A percentile compares a stretch with the other conserved stretches of the same genome.
phyloP scores from a whole-genome alignment of 1,140 invertebrate genomes.

The Achroia grisella region DNA sequence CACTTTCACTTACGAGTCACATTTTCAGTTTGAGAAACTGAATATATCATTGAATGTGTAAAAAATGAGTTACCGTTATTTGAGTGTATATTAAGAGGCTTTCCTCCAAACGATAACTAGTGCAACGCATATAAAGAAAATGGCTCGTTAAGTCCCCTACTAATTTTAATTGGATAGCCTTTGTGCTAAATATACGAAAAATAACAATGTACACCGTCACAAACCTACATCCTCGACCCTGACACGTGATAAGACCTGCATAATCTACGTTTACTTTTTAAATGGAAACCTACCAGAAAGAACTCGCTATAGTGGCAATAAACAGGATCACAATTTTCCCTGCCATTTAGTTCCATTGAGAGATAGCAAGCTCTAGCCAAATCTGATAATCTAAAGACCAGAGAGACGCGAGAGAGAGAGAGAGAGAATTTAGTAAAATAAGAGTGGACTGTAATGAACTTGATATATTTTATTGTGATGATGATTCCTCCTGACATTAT shows the following conservation, averaged over 20 bases:
- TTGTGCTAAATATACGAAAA: too few relatives aligned
- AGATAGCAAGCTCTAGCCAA: conserved; percentile 6
- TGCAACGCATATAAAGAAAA: conserved; percentile 15
- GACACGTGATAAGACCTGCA: conserved; percentile 8
- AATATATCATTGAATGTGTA: too few relatives aligned
- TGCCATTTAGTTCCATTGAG: background rate
- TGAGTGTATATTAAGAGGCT: too few relatives aligned
- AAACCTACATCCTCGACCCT: conserved; percentile 16
- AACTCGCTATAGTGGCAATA: conserved; percentile 5
- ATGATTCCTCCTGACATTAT: conserved; percentile 4
- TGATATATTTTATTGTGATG: conserved; percentile 5
- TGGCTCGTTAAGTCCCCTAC: too few relatives aligned
- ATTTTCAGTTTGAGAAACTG: too few relatives aligned
- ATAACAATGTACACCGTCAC: too few relatives aligned
- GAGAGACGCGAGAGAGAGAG: conserved; percentile 3
- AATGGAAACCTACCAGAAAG: conserved; percentile 20
- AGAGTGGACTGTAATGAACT: conserved; percentile 12
- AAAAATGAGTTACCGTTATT: too few relatives aligned
- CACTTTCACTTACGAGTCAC: conserved; percentile 10
- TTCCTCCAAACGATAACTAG: conserved; percentile 20
- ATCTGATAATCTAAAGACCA: conserved; percentile 8
- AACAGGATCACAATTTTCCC: conserved; percentile 3
- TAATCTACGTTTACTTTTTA: conserved; percentile 32
- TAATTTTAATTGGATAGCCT: too few relatives aligned
- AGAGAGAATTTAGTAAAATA: conserved; percentile 10